These are phyloP conservation scores for Eilema sororculum DNA, from an alignment of 2,888 invertebrate genomes.

Conservation along the genomic window DNA sequence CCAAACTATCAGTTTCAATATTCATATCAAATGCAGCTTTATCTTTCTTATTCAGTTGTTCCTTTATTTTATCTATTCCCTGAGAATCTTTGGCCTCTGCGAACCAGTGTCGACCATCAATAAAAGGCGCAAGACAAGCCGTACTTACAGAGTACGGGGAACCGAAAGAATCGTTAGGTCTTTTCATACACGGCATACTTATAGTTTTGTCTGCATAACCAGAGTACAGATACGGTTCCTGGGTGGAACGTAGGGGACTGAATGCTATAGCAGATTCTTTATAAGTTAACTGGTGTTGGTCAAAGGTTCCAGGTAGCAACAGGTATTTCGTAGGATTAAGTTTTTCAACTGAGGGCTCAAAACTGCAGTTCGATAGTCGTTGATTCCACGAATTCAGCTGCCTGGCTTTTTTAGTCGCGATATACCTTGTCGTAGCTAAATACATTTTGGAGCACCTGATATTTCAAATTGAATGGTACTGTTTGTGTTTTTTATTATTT, in stretches of 20 bases:
- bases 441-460: constrained; percentile 15
- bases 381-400: neutral
- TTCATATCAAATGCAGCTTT: neutral
- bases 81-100: neutral
- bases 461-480: neutral
- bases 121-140: neutral
- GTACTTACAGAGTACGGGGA: neutral
- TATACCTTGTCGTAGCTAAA: constrained; percentile 3
- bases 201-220: neutral
- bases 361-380: neutral
- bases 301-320: neutral
- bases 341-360: neutral
- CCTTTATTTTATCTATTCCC: neutral
- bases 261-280: neutral
- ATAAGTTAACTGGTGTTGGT: neutral
- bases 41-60: neutral
- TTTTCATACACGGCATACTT: neutral
- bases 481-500: neutral
- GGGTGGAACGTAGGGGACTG: neutral
- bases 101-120: constrained; percentile 11
- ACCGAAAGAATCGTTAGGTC: neutral
- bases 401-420: neutral
- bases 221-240: neutral
- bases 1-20: neutral
- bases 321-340: neutral